Base-by-base conservation (phyloP, 2,113 vertebrate species). In the Delphinus delphis region DNA sequence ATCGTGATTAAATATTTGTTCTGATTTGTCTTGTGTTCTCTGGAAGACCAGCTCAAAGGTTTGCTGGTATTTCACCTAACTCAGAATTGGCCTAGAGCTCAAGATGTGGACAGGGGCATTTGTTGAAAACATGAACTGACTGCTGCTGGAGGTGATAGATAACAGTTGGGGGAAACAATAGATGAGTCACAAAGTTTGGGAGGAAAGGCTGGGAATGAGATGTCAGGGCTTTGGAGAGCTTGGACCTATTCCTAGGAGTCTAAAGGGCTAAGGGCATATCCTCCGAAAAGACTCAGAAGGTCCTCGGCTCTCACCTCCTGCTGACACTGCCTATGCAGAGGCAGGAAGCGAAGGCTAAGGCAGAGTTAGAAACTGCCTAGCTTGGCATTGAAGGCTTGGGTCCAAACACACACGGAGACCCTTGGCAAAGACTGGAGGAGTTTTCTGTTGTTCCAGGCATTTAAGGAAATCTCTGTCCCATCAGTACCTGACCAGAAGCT, bases 81-180 rank as follows among this genome's bases (percentile, higher is more conserved):
- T 70, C 76, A 6, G 13, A 44, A 23, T 2, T n/a, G 76, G 76
- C 89, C 77, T 28, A 20, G 14, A 10, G 28, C 21, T 47, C 8
- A 28, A 21, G 65, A 11, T 0, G 36, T 6, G 0, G 18, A 2
- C 0, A 9, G 6, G 73, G 44, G 28, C 25, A 6, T 6, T 36
- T 38, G 25, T 28, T 5, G n/a, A 23, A 31, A 31, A 25, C 0
- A 0, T 28, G 14, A 31, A 8, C 73, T 53, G 41, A 28, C 23
- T 6, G 17, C 44, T 4, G 8, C 47, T 28, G 8, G 60, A 31
- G n/a, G 25, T 6, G 33, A 17, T 2, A 2, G 88, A 6, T 0
- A 38, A 23, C 60, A 21, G 11, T 0, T 6, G 44, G n/a, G 41
- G 62, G 25, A 33, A 23, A 21, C 44, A 21, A 9, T 0, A 53